Percentiles rank a stretch among this genome's conserved stretches.
These are phyloP conservation scores for Eupeodes corollae DNA, from an alignment of 1,140 invertebrate genomes.

Conservation along the genomic window DNA sequence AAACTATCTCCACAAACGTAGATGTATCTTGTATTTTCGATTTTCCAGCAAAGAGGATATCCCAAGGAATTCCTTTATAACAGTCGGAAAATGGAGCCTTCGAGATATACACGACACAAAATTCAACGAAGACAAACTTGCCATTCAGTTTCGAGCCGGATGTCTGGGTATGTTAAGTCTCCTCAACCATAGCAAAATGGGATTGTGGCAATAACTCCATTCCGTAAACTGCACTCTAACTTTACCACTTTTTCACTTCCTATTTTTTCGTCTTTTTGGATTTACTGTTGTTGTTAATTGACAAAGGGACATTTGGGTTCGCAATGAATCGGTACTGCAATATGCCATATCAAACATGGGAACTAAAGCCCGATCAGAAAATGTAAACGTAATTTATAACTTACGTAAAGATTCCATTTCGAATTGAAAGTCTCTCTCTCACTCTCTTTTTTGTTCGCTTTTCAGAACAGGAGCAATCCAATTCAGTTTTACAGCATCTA, in stretches of 20 bases:
- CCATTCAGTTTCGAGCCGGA: constrained; percentile 60
- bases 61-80: neutral
- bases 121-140: constrained; percentile 72
- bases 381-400: constrained; percentile 11
- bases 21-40: too few species aligned
- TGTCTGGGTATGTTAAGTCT: constrained; percentile 46
- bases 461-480: constrained; percentile 40
- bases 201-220: neutral
- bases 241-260: neutral
- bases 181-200: neutral
- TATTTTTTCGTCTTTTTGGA: neutral
- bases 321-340: constrained; percentile 63
- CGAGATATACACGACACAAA: constrained; percentile 68
- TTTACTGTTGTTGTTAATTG: constrained; percentile 22
- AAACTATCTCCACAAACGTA: too few species aligned
- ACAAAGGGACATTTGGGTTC: constrained; percentile 51
- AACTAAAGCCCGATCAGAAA: constrained; percentile 58
- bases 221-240: neutral
- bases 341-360: constrained; percentile 76
- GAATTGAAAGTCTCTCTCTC: neutral
- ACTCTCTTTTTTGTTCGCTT: neutral
- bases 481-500: constrained; percentile 52
- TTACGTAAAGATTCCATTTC: constrained; percentile 8
- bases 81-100: constrained; percentile 52
- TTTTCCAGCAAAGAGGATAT: neutral